Base-by-base conservation (phyloP, 1,140 invertebrate genomes). In the Armadillidium nasatum region DNA sequence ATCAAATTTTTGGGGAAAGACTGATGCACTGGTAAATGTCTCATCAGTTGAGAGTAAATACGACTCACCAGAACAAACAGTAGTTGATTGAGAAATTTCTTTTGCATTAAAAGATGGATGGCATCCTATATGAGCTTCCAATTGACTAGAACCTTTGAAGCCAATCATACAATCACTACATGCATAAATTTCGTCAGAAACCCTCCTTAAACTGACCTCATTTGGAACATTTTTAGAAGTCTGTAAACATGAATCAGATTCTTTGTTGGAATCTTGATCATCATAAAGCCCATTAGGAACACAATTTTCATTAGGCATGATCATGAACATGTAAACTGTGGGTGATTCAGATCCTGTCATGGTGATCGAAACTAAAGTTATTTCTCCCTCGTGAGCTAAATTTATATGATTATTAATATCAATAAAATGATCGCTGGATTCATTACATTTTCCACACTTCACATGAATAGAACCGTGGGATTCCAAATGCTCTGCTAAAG, bases 151-250 rank as follows among this genome's bases (percentile, higher is more conserved):
- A 23, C 72, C 75, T 22, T 74, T 44, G 7, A 79, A 60, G 22
- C 75, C 74, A 19, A 72, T 72, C 43, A 74, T 75, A 74, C 78
- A 79, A 44, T 79, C 75, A 54, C 78, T 79, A 67, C 78, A 79
- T 9, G 78, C 78, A 74, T 79, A 79, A 21, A 75, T 75, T 19
- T 67, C 23, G 23, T 74, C 74, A 54, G 60, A 45, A 54, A 71
- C 60, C 1, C n/a, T 71, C 44, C 22, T 21, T 22, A 23, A 44
- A 6, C 54, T 22, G n/a, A 13, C 19, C 7, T 69, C 43, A 10
- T 22, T 11, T 67, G 15, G 46, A 15, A 22, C 19, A 19, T 1
- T 13, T 43, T 60, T 44, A 33, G 33, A 33, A 33, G 75, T 33
- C 46, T 54, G 54, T 46, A 46, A 23, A 43, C 21, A n/a, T 44